Evolutionary conservation across 2,797 vertebrate genomes (phyloP).

Genomic region (Thamnophis elegans): DNA sequence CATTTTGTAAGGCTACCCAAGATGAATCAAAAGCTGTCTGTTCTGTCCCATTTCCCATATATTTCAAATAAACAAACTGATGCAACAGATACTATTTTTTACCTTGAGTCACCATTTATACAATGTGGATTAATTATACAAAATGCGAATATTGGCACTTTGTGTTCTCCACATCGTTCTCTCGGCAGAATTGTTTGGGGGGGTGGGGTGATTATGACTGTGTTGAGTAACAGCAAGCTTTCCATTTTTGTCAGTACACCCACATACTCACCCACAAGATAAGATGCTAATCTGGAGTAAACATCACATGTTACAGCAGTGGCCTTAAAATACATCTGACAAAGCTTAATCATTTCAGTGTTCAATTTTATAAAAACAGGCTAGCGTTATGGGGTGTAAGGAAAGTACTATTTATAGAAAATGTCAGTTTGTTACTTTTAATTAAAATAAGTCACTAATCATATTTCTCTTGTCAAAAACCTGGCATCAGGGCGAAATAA

Average conservation of each 20-base stretch:
- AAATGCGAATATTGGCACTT: constrained; percentile 37
- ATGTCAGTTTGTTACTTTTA: background rate
- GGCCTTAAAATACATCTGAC: constrained; percentile 34
- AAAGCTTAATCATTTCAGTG: constrained; percentile 20
- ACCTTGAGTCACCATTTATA: constrained; percentile 47
- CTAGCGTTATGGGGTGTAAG: constrained; percentile 27
- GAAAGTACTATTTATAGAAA: constrained; percentile 13
- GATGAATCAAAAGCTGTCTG: constrained; percentile 10
- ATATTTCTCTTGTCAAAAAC: background rate
- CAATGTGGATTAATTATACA: constrained; percentile 40
- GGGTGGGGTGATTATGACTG: constrained; percentile 44
- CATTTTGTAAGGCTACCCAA: background rate
- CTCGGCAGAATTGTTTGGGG: constrained; percentile 48
- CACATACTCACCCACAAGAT: constrained; percentile 55
- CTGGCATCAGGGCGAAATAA: background rate
- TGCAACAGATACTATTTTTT: background rate
- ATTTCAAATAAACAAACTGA: constrained; percentile 26
- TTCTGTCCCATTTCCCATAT: constrained; percentile 20
- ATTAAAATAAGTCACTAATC: background rate
- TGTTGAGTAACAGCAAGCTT: constrained; percentile 43
- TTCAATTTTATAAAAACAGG: background rate
- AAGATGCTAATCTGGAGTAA: constrained; percentile 55
- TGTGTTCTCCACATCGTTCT: constrained; percentile 23
- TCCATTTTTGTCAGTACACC: constrained; percentile 62
- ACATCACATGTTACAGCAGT: constrained; percentile 47